A percentile compares a stretch with the other conserved stretches of the same genome.
phyloP scores from a whole-genome alignment of 2,888 invertebrate genomes.

The Sthenelais limicola region DNA sequence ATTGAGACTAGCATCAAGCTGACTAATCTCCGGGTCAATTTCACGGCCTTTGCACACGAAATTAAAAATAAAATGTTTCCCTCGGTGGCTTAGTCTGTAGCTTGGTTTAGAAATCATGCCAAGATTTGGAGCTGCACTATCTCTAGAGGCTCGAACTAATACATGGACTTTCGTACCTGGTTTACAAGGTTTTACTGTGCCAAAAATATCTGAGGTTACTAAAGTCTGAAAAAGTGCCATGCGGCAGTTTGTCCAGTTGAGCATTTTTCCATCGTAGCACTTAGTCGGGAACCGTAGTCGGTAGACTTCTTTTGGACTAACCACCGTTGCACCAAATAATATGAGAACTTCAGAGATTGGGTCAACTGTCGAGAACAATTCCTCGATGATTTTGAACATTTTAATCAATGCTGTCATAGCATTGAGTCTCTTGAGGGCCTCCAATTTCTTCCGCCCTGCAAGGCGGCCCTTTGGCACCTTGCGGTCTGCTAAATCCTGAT shows the following conservation, averaged over 20 bases:
- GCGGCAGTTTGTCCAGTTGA: background rate
- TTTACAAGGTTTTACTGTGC: background rate
- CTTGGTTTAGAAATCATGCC: constrained; percentile 1
- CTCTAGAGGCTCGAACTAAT: constrained; percentile 21
- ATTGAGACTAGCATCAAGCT: background rate
- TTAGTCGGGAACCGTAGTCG: constrained; percentile 9
- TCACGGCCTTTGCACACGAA: background rate
- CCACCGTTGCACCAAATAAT: constrained; percentile 26
- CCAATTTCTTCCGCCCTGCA: background rate
- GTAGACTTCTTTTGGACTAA: constrained; percentile 38
- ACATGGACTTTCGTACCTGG: constrained; percentile 8
- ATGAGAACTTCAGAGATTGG: constrained; percentile 18
- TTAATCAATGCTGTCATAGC: background rate
- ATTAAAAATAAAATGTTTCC: constrained; percentile 27
- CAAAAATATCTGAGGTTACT: constrained; percentile 24
- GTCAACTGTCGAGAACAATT: constrained; percentile 6
- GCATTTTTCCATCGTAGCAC: constrained; percentile 30
- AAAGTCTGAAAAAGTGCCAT: constrained; percentile 18
- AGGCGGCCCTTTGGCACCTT: background rate
- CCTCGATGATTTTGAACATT: constrained; percentile 4
- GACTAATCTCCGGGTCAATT: constrained; percentile 25
- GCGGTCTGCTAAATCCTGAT: no score
- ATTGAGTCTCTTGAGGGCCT: no score
- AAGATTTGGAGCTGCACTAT: background rate
- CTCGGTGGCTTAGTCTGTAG: constrained; percentile 15